These are phyloP conservation scores for Globodera rostochiensis DNA, from an alignment of 1,140 invertebrate genomes.

Conservation along the genomic window DNA sequence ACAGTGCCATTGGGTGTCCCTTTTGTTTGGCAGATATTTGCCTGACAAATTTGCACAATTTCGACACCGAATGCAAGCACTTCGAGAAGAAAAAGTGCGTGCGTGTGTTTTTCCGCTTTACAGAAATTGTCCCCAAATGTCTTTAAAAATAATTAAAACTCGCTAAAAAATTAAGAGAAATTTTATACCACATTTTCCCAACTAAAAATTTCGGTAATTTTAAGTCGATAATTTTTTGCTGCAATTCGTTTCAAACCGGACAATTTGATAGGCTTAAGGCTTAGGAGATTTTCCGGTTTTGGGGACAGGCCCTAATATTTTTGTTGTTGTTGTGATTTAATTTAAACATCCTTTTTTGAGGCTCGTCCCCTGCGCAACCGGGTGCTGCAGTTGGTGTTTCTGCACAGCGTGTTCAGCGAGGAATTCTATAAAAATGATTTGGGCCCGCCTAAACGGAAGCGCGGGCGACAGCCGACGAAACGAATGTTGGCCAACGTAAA, in stretches of 20 bases:
- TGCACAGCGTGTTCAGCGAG: neutral
- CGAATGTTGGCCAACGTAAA: neutral
- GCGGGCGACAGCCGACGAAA: neutral
- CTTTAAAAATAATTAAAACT: too few species aligned
- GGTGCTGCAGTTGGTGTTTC: neutral
- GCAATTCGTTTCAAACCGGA: too few species aligned
- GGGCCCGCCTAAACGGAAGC: neutral
- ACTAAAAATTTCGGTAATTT: too few species aligned
- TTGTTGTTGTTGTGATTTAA: neutral
- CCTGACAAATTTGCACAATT: conserved; percentile 19
- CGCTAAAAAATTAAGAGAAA: too few species aligned
- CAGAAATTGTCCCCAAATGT: too few species aligned
- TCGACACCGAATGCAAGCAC: neutral
- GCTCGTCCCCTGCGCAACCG: neutral
- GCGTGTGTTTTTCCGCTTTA: too few species aligned
- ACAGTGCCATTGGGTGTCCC: conserved; percentile 3
- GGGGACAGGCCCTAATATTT: neutral
- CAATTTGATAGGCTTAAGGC: too few species aligned
- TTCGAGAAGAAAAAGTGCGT: neutral
- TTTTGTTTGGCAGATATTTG: conserved; percentile 3
- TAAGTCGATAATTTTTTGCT: too few species aligned
- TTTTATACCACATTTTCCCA: too few species aligned
- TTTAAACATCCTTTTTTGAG: neutral
- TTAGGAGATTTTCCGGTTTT: too few species aligned
- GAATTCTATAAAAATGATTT: neutral